These are phyloP conservation scores for Oryzias sinensis DNA, from an alignment of 2,797 vertebrate genomes.

Conservation along the genomic window DNA sequence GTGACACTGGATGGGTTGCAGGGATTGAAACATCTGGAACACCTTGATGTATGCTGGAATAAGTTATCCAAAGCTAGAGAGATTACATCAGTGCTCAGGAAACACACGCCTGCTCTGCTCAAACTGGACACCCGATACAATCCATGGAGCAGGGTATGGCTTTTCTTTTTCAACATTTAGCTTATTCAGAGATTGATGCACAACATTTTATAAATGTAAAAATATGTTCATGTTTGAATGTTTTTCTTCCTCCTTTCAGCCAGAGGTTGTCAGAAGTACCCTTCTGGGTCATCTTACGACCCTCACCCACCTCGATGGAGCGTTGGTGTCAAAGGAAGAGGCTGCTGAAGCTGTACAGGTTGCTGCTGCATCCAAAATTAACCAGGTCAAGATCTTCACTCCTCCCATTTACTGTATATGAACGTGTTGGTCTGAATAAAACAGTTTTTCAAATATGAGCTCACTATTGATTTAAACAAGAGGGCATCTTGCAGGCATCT, in stretches of 20 bases:
- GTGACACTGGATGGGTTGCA: conserved; percentile 78
- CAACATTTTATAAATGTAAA: conserved; percentile 1
- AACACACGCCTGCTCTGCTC: conserved; percentile 72
- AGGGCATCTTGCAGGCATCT: conserved; percentile 60
- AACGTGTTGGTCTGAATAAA: neutral
- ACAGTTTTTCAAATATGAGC: neutral
- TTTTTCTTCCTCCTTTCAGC: conserved; percentile 49
- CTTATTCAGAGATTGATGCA: conserved; percentile 1
- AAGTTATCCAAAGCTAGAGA: conserved; percentile 76
- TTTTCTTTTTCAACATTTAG: neutral
- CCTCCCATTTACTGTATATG: neutral
- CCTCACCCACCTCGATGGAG: conserved; percentile 78
- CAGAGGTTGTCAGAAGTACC: conserved; percentile 67
- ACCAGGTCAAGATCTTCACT: conserved; percentile 64
- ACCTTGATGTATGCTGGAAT: conserved; percentile 85
- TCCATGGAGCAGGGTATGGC: conserved; percentile 78
- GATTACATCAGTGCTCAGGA: conserved; percentile 74
- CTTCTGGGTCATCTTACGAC: conserved; percentile 75
- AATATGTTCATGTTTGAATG: neutral
- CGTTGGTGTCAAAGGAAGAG: conserved; percentile 78
- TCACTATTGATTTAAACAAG: neutral
- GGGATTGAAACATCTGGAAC: conserved; percentile 73
- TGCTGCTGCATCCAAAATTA: conserved; percentile 73
- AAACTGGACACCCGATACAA: conserved; percentile 79
- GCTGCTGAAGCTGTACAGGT: conserved; percentile 60